These are phyloP conservation scores for Lochmaea capreae DNA, from an alignment of 2,888 invertebrate genomes.

Conservation along the genomic window DNA sequence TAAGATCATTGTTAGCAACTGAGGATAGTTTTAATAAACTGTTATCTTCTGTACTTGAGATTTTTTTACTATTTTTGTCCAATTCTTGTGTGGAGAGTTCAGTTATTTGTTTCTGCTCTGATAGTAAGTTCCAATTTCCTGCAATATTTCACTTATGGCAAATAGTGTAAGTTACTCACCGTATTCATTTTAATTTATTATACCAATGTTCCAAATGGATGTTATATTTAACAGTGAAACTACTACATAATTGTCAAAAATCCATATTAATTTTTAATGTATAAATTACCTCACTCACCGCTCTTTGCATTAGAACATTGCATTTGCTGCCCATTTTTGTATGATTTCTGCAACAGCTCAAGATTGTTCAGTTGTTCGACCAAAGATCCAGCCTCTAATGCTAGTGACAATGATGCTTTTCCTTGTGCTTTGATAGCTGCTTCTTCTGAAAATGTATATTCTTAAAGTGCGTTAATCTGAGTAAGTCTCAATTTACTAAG, in stretches of 20 bases:
- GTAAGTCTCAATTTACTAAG: too few relatives aligned
- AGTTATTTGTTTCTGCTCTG: background rate
- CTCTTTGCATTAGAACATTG: too few relatives aligned
- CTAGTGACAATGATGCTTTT: background rate
- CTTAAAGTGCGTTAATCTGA: too few relatives aligned
- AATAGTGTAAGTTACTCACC: background rate
- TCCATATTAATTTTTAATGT: too few relatives aligned
- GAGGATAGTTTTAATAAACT: background rate
- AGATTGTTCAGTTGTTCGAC: background rate
- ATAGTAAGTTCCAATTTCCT: background rate
- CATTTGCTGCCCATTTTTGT: background rate
- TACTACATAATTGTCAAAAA: too few relatives aligned
- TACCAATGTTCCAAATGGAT: background rate
- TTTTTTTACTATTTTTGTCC: background rate
- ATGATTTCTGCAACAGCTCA: background rate
- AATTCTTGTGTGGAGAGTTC: background rate
- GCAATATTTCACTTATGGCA: conserved; percentile 1
- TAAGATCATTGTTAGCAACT: background rate
- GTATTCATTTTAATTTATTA: background rate
- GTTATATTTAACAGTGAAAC: too few relatives aligned
- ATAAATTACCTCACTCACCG: too few relatives aligned
- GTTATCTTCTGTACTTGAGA: background rate
- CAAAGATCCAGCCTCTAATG: background rate
- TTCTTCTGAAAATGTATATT: background rate
- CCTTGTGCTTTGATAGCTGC: background rate